Percentiles rank a stretch among this genome's conserved stretches.
Evolutionary conservation across 2,888 invertebrate genomes (phyloP).

Genomic region (Keiferia lycopersicella): DNA sequence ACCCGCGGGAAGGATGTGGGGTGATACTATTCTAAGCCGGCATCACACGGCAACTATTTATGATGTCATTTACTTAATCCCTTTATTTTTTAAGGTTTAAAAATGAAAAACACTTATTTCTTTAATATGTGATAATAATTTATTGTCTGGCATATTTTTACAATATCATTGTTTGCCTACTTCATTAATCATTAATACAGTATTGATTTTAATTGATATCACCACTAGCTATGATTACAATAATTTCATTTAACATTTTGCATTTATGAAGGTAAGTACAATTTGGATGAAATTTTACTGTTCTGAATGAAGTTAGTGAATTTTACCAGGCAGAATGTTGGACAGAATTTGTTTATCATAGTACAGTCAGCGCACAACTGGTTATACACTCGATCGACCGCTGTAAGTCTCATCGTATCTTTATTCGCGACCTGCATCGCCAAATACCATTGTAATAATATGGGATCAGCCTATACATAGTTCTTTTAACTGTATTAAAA

Average conservation of each 20-base stretch:
- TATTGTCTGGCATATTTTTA: constrained; percentile 82
- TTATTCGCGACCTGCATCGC: too few species aligned
- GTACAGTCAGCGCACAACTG: too few species aligned
- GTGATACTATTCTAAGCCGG: too few species aligned
- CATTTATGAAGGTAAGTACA: constrained; percentile 19
- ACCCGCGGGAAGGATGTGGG: too few species aligned
- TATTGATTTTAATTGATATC: constrained; percentile 14
- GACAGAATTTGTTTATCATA: not conserved
- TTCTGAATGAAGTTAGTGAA: not conserved
- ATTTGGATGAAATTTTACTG: not conserved
- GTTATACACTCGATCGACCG: too few species aligned
- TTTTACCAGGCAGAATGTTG: not conserved
- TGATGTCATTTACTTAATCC: not conserved
- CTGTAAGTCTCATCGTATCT: too few species aligned
- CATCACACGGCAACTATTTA: too few species aligned
- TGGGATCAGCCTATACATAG: not conserved
- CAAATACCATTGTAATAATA: not conserved
- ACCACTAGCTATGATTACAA: constrained; percentile 16
- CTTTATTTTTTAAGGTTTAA: not conserved
- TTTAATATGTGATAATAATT: constrained; percentile 80
- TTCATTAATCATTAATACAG: constrained; percentile 7
- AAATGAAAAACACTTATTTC: constrained; percentile 39
- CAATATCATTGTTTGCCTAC: constrained; percentile 66
- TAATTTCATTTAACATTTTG: constrained; percentile 6
- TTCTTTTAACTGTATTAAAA: too few species aligned